These are phyloP conservation scores for Fragum sueziense DNA, from an alignment of 2,888 invertebrate species.

Conservation along the genomic window DNA sequence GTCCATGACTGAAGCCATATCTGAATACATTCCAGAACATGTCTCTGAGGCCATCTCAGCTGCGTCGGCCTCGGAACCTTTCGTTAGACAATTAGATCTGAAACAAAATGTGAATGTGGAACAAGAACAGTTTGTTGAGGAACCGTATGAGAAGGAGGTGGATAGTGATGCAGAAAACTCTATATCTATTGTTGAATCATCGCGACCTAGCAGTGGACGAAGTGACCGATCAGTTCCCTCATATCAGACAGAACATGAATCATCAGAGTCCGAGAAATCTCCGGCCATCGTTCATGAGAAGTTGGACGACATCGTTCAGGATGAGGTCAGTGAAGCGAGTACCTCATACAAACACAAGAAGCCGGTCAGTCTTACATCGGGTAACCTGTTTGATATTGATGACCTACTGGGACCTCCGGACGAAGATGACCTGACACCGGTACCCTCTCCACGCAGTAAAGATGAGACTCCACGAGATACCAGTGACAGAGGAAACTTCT, in stretches of 20 bases:
- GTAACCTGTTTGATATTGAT: conserved; percentile 59
- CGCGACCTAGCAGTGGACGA: conserved; percentile 70
- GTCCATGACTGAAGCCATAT: conserved; percentile 62
- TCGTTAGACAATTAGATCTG: conserved; percentile 58
- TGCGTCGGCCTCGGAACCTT: conserved; percentile 54
- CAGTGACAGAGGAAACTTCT: conserved; percentile 31
- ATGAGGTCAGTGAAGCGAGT: conserved; percentile 60
- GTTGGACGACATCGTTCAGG: conserved; percentile 46
- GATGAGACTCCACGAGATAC: conserved; percentile 49
- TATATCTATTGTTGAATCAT: conserved; percentile 52
- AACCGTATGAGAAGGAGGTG: conserved; percentile 63
- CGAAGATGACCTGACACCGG: conserved; percentile 67
- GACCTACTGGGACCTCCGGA: conserved; percentile 57
- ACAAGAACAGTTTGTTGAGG: conserved; percentile 40
- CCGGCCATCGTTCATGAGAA: conserved; percentile 30
- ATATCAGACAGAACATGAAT: conserved; percentile 62
- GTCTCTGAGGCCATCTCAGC: conserved; percentile 60
- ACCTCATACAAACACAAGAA: conserved; percentile 16
- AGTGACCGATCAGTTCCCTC: conserved; percentile 63
- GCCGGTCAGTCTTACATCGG: conserved; percentile 35
- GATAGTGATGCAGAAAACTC: conserved; percentile 63
- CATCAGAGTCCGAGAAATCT: conserved; percentile 58
- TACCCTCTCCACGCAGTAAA: conserved; percentile 65
- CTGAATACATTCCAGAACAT: conserved; percentile 65
- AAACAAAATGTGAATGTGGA: conserved; percentile 22